Percentiles rank a stretch among this genome's conserved stretches.
Conservation (phyloP, 2,113 vertebrate genomes). For the Potamarius usumacintae region DNA sequence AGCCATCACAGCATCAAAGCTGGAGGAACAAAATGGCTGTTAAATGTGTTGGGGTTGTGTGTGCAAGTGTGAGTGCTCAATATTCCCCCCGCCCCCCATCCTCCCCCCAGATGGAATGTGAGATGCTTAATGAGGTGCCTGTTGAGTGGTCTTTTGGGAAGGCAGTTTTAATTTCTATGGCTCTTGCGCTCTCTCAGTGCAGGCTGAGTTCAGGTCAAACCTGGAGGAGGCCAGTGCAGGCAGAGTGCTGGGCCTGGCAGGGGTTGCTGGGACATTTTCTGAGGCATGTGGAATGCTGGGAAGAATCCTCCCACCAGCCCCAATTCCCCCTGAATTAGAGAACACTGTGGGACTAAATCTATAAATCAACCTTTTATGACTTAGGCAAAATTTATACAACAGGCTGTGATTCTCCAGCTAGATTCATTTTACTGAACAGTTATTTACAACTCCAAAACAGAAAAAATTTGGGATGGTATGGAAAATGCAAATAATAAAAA, state of each 20-base stretch:
- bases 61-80: conserved; percentile 33
- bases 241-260: conserved; percentile 60
- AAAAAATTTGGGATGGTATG: too few relatives aligned
- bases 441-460: neutral
- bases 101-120: conserved; percentile 72
- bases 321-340: conserved; percentile 23
- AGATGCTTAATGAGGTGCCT: conserved; percentile 81
- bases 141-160: conserved; percentile 63
- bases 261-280: conserved; percentile 76
- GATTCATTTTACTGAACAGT: conserved; percentile 15
- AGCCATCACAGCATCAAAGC: conserved; percentile 48
- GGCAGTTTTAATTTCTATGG: conserved; percentile 75
- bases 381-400: conserved; percentile 8
- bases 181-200: conserved; percentile 49
- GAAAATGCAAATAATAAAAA: too few relatives aligned
- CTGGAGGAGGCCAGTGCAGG: conserved; percentile 56
- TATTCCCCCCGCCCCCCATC: conserved; percentile 12
- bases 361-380: conserved; percentile 28
- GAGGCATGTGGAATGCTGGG: conserved; percentile 66
- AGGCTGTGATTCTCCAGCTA: conserved; percentile 24
- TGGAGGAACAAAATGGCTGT: conserved; percentile 57
- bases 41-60: conserved; percentile 39
- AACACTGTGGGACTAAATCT: conserved; percentile 19
- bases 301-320: conserved; percentile 53
- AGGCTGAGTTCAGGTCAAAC: conserved; percentile 69